phyloP scores from a whole-genome alignment of 2,888 invertebrate genomes.

The Apodemia hepburni region DNA sequence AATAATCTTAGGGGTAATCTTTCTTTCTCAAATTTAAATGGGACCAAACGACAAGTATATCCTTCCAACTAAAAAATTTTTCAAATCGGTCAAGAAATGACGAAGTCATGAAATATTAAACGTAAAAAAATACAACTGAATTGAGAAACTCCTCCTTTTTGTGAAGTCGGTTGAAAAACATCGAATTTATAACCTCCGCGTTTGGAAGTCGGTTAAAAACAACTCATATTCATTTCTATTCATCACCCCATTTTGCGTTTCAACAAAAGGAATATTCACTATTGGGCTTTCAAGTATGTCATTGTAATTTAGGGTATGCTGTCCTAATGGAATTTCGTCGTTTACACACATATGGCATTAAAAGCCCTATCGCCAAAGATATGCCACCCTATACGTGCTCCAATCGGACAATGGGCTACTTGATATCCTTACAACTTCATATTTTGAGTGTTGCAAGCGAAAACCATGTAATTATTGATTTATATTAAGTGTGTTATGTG shows the following conservation, averaged over 20 bases:
- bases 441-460: neutral
- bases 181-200: no score
- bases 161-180: no score
- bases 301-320: conserved; percentile 20
- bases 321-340: conserved; percentile 29
- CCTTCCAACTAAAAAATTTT: no score
- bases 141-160: no score
- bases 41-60: no score
- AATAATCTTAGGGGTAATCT: no score
- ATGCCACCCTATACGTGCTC: neutral
- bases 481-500: neutral
- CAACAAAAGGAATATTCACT: conserved; percentile 10
- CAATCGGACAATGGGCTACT: conserved; percentile 4
- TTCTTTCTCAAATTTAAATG: no score
- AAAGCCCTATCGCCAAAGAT: conserved; percentile 16
- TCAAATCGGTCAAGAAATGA: no score
- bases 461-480: neutral
- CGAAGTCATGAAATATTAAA: no score
- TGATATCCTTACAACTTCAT: conserved; percentile 6
- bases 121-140: no score
- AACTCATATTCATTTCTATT: neutral
- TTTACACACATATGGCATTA: conserved; percentile 21
- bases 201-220: no score
- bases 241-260: neutral
- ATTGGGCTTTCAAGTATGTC: conserved; percentile 8